Base-by-base conservation (phyloP, 2,113 vertebrate genomes). In the Ammodytes dubius region DNA sequence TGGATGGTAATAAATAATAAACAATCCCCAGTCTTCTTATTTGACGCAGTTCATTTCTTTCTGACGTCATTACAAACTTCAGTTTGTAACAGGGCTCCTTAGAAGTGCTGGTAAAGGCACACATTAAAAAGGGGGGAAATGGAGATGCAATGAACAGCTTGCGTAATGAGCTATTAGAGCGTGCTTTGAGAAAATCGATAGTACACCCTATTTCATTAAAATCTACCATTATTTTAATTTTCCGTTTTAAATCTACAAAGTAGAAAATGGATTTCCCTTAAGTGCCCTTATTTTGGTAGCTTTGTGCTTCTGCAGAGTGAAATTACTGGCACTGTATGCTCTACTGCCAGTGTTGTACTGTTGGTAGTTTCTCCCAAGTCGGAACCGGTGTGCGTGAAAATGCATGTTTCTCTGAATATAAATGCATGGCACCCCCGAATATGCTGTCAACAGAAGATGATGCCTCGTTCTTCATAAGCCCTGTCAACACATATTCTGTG, bases 1-100 rank as follows among this genome's bases (percentile, higher is more conserved):
- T 81, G 67, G 39, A 74, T 37, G 37, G 14, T 67, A 79, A 75
- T 86, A 76, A 77, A 83, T 60, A 79, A 80, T 71, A 71, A 9
- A 2, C 49, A 72, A 63, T 56, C 37, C 43, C 15, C 66, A 47
- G 56, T 59, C 56, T 46, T 14, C 74, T 68, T 68, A 69, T 77
- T 72, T 12, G 9, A 47, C 63, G 14, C 52, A 15, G 52, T 70
- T 37, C 1, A 6, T 54, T 70, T 79, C 35, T 46, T 67, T 67
- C 40, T 4, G 0, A 8, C 52, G 59, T 69, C 63, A 77, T 81
- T 76, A 76, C 54, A 65, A 19, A 1, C 42, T 17, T 3, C 52
- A 4, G 58, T 57, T 50, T 17, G 59, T n/a, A 40, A 19, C 42
- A 37, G 14, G 3, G 37, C 43, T 43, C 4, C 6, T 14, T 17